These are phyloP conservation scores for Gouania willdenowi DNA, from an alignment of 2,797 vertebrate genomes.

Conservation along the genomic window DNA sequence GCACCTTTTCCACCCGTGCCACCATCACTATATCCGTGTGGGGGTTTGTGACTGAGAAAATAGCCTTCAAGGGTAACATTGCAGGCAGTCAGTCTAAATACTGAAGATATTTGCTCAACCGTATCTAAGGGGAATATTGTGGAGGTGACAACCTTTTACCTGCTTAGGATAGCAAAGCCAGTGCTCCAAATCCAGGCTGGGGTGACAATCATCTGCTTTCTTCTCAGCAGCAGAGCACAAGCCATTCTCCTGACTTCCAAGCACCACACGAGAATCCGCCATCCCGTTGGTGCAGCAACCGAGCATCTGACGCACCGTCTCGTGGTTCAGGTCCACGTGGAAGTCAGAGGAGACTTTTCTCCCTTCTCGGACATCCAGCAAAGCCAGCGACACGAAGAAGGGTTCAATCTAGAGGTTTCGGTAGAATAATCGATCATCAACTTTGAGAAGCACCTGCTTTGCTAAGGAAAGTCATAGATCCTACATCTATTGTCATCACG, in stretches of 20 bases:
- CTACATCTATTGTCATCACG: too few relatives aligned
- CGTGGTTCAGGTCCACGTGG: slow-evolving; percentile 91
- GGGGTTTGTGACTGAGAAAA: slow-evolving; percentile 93
- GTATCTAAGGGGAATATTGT: neutral
- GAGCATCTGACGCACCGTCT: slow-evolving; percentile 75
- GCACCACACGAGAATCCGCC: slow-evolving; percentile 1
- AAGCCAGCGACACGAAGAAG: slow-evolving; percentile 88
- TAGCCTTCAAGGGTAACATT: slow-evolving; percentile 72
- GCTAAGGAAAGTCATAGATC: too few relatives aligned
- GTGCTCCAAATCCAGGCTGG: slow-evolving; percentile 83
- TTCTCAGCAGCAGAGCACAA: slow-evolving; percentile 65
- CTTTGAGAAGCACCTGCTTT: too few relatives aligned
- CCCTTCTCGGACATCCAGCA: slow-evolving; percentile 86
- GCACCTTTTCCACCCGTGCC: slow-evolving; percentile 93
- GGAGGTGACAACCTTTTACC: slow-evolving; percentile 62
- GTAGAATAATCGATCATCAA: too few relatives aligned
- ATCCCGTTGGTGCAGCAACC: slow-evolving; percentile 42
- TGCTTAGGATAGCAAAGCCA: slow-evolving; percentile 93
- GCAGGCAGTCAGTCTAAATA: neutral
- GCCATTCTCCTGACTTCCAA: slow-evolving; percentile 80
- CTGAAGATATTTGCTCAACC: neutral
- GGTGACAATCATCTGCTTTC: slow-evolving; percentile 79
- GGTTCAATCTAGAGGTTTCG: slow-evolving; percentile 90
- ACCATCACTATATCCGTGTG: slow-evolving; percentile 93
- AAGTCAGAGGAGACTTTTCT: slow-evolving; percentile 96